Evolutionary conservation across 2,797 vertebrate genomes (phyloP), one percentile per base, ranked within the genome.

Genomic region (Girardinus metallicus): DNA sequence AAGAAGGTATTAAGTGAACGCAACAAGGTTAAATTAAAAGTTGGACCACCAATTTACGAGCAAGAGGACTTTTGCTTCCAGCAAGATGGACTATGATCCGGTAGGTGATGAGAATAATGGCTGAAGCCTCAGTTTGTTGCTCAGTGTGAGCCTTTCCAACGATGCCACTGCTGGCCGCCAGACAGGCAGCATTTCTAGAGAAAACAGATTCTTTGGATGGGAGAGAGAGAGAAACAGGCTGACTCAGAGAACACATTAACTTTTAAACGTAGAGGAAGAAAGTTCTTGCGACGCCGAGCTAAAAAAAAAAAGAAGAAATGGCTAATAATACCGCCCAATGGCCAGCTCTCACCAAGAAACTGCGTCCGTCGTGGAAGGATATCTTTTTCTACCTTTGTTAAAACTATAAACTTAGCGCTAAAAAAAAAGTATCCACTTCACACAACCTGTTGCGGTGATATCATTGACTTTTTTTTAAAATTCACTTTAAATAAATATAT

Each of bases 71-170:
- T 2, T 62, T 13, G 71, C 80, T 73, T 79, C 74, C 36, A 51
- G n/a, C 84, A 85, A 79, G 44, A 95, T 95, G 93, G 88, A 93
- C 77, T 57, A 31, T 10, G 92, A 95, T 87, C 89, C 89, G 92
- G 94, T 95, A 90, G 49, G 93, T 90, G 74, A 76, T 87, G 70
- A 70, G 26, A 26, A 46, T 29, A 72, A 31, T 15, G 18, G 41
- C 23, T 29, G 31, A 41, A 36, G 77, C 36, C 72, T 77, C 21
- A 76, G 57, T 82, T 85, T 74, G 2, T 78, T 44, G 76, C 77
- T 68, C 75, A 31, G 12, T n/a, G 2, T n/a, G 73, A 76, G 13
- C 1, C 18, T 46, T 57, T 74, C n/a, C 31, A 41, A 10, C 43
- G 72, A 74, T 81, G 16, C 76, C 60, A 8, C 77, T 64, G 64